Conservation (phyloP, 2,888 invertebrate genomes). For the Drosophila robusta region DNA sequence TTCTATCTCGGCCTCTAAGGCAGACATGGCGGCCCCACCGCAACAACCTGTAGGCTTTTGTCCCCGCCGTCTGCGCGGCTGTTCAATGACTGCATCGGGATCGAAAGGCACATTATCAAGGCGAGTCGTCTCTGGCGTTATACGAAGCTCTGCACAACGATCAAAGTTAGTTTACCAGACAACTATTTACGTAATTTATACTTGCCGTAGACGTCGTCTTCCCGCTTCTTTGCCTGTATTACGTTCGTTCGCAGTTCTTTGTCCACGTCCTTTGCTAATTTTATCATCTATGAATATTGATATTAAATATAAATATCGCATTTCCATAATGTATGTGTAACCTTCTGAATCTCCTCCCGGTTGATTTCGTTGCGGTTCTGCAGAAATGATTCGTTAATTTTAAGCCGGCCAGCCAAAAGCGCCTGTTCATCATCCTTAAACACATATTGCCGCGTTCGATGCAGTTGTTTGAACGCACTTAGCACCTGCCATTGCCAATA, state of each 20-base stretch:
- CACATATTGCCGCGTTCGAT: slow-evolving; percentile 88
- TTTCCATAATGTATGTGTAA: slow-evolving; percentile 67
- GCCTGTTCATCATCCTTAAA: slow-evolving; percentile 89
- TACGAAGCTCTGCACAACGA: slow-evolving; percentile 70
- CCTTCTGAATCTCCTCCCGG: slow-evolving; percentile 88
- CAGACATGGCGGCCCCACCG: slow-evolving; percentile 67
- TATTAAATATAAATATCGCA: too few relatives aligned
- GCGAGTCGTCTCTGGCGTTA: slow-evolving; percentile 80
- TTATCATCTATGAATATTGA: slow-evolving; percentile 87
- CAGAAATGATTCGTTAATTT: slow-evolving; percentile 91
- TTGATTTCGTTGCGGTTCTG: slow-evolving; percentile 89
- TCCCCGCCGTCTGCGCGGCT: slow-evolving; percentile 60
- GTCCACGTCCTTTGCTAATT: slow-evolving; percentile 89
- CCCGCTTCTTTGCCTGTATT: slow-evolving; percentile 89
- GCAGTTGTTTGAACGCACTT: slow-evolving; percentile 89
- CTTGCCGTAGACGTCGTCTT: slow-evolving; percentile 89
- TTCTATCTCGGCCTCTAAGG: slow-evolving; percentile 48
- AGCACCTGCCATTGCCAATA: slow-evolving; percentile 86
- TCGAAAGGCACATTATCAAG: slow-evolving; percentile 88
- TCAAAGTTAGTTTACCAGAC: background rate
- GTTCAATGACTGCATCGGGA: slow-evolving; percentile 86
- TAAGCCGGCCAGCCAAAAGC: slow-evolving; percentile 88
- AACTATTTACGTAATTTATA: slow-evolving; percentile 34
- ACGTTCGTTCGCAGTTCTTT: slow-evolving; percentile 89
- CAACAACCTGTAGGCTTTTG: slow-evolving; percentile 54